phyloP scores from a whole-genome alignment of 1,140 invertebrate genomes.

The Stegodyphus mimosarum region DNA sequence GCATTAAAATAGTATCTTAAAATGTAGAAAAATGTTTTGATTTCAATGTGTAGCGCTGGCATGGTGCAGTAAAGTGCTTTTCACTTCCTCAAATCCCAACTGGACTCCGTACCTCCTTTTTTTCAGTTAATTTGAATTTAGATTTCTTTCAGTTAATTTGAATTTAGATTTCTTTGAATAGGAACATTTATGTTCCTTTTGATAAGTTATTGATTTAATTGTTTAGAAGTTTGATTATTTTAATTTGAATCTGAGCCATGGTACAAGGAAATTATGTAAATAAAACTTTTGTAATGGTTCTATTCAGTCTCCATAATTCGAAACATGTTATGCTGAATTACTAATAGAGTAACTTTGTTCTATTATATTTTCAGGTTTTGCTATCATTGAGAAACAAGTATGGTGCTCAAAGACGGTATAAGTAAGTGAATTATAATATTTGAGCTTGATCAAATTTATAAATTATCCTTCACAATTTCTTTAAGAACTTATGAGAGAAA shows the following conservation, averaged over 20 bases:
- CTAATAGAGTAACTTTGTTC: background rate
- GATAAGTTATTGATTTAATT: background rate
- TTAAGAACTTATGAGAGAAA: too few species aligned
- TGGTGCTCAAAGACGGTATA: slow-evolving; percentile 38
- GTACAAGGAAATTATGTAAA: background rate
- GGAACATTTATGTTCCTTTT: background rate
- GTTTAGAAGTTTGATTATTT: too few species aligned
- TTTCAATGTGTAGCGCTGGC: too few species aligned
- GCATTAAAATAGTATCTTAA: too few species aligned
- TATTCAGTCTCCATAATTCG: background rate
- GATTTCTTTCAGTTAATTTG: background rate
- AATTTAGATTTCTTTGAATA: background rate
- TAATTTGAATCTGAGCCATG: background rate
- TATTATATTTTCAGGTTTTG: slow-evolving; percentile 26
- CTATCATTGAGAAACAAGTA: slow-evolving; percentile 19
- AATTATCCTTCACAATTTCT: too few species aligned
- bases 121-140: background rate
- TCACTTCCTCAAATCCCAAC: too few species aligned
- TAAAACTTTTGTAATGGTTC: background rate
- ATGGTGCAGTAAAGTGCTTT: too few species aligned
- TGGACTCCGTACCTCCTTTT: too few species aligned
- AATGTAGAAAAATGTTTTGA: too few species aligned
- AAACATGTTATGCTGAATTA: background rate
- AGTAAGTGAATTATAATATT: slow-evolving; percentile 14
- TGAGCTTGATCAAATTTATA: too few species aligned